These are phyloP conservation scores for Bubo scandiacus DNA, from an alignment of 2,113 vertebrate species.

Conservation along the genomic window DNA sequence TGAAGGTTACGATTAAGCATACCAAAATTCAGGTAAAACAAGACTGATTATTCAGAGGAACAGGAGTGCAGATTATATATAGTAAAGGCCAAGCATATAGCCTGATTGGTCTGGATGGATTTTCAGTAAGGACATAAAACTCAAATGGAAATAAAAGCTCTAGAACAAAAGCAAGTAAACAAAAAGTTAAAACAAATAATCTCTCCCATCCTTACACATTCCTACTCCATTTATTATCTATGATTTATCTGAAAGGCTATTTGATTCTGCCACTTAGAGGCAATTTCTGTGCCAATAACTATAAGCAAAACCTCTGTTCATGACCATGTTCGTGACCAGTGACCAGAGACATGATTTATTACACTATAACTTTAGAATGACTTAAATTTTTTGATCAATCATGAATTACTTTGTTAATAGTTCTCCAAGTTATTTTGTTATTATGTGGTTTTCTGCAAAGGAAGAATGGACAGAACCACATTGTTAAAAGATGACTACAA, in stretches of 20 bases:
- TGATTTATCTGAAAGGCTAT: neutral
- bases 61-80: neutral
- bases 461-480: neutral
- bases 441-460: neutral
- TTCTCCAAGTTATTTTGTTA: neutral
- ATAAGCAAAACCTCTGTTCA: neutral
- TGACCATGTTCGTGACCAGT: neutral
- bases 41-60: neutral
- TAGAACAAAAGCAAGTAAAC: neutral
- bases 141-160: neutral
- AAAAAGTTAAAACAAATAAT: neutral
- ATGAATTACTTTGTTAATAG: neutral
- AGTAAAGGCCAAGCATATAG: neutral
- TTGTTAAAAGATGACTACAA: neutral
- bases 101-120: neutral
- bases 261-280: neutral
- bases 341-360: neutral
- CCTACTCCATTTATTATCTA: neutral
- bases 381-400: neutral
- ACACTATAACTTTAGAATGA: neutral
- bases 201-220: neutral
- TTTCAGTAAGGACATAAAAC: neutral
- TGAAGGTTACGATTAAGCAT: slow-evolving; percentile 86
- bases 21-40: slow-evolving; percentile 78
- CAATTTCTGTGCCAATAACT: neutral